Evolutionary conservation across 2,113 vertebrate species (phyloP).

Genomic region (Paradisaea rubra): DNA sequence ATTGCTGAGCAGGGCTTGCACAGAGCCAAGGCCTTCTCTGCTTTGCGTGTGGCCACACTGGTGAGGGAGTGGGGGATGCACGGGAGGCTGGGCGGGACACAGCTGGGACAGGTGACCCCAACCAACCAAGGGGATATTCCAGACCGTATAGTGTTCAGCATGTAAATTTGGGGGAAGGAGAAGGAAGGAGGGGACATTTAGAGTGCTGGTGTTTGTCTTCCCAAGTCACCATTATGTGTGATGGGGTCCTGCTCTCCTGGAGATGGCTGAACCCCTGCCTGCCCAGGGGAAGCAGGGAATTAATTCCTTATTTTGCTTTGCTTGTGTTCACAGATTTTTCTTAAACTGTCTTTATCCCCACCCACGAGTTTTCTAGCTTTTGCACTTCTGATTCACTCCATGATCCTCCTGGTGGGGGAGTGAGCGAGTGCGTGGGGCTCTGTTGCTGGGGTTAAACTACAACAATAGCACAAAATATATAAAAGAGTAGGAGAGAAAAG

Average conservation of each 20-base stretch:
- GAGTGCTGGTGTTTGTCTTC: neutral
- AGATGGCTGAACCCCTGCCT: neutral
- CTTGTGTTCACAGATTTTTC: neutral
- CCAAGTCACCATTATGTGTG: fast-evolving
- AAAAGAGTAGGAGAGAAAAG: neutral
- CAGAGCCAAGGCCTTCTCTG: neutral
- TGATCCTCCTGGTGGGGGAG: no score
- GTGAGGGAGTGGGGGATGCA: no score
- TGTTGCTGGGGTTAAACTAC: neutral
- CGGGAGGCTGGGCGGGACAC: neutral
- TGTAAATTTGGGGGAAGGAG: neutral
- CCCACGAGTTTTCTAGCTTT: neutral
- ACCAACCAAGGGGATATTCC: neutral
- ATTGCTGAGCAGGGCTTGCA: neutral
- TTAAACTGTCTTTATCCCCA: neutral
- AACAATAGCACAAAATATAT: neutral
- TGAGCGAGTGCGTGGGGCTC: neutral
- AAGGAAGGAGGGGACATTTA: neutral
- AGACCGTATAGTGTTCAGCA: neutral
- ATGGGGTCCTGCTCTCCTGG: neutral
- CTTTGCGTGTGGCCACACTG: fast-evolving
- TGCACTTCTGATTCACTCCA: neutral
- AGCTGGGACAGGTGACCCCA: neutral
- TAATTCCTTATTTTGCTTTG: neutral
- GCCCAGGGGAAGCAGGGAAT: neutral